Conservation (phyloP, 2,888 invertebrate genomes). For the Carterocephalus palaemon region DNA sequence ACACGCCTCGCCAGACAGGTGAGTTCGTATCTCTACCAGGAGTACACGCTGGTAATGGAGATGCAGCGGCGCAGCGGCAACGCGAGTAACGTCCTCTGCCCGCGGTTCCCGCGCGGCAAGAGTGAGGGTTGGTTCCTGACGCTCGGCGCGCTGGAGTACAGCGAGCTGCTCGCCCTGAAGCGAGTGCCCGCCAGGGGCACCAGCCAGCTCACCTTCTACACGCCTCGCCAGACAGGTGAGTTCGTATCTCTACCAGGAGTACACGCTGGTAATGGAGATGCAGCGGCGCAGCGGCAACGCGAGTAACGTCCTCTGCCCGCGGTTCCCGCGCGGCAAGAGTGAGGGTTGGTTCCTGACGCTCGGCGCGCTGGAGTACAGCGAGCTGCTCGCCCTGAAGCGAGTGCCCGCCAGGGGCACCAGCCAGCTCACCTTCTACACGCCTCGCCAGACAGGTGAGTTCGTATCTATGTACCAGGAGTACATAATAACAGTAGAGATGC, state of each 20-base stretch:
- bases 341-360: constrained; percentile 97
- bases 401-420: constrained; percentile 73
- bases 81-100: constrained; percentile 84
- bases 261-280: constrained; percentile 81
- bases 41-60: constrained; percentile 83
- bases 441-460: constrained; percentile 47
- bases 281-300: constrained; percentile 74
- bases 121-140: constrained; percentile 97
- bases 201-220: constrained; percentile 56
- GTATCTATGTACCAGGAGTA: too few species aligned
- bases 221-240: constrained; percentile 53
- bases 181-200: constrained; percentile 79
- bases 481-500: too few species aligned
- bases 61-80: constrained; percentile 75
- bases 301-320: constrained; percentile 86
- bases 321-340: constrained; percentile 95
- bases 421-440: constrained; percentile 60
- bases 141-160: constrained; percentile 84
- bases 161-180: constrained; percentile 90
- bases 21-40: constrained; percentile 65
- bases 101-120: constrained; percentile 94
- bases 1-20: constrained; percentile 56
- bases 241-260: constrained; percentile 81
- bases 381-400: constrained; percentile 90
- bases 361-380: constrained; percentile 83